These are phyloP conservation scores for human (Homo sapiens) DNA, from an alignment of 2,113 vertebrate genomes.

Conservation along the genomic window GRCh38 chr12:125014501-125015000, in stretches of 20 bases:
- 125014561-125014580: background rate
- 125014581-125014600: background rate
- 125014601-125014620: background rate
- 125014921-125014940: no score
- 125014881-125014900: no score
- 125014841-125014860: no score
- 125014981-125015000: no score
- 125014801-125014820: no score
- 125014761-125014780: background rate
- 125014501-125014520: background rate
- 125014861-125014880: no score
- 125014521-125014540: background rate
- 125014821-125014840: no score
- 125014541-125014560: fast-evolving
- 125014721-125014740: background rate
- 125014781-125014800: no score
- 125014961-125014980: no score
- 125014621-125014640: background rate
- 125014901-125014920: no score
- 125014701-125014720: background rate
- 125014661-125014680: background rate
- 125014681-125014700: fast-evolving
- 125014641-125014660: background rate
- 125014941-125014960: no score
- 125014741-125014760: background rate